These are phyloP conservation scores for Virgularia gustaviana DNA, from an alignment of 92 coral and sea anemone genomes.

Conservation along the genomic window DNA sequence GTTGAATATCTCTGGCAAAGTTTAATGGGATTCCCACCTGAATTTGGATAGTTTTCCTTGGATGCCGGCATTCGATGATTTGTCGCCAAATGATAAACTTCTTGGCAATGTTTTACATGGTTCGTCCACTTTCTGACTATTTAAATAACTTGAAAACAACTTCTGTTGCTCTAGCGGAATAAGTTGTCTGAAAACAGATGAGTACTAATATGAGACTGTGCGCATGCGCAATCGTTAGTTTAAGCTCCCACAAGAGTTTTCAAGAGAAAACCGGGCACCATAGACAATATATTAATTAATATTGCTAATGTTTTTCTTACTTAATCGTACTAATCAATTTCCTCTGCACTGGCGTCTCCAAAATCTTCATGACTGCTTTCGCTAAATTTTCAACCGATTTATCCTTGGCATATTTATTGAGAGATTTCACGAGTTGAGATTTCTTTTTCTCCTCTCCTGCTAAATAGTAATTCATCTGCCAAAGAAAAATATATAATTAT, in stretches of 20 bases:
- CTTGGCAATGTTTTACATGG: conserved; percentile 2
- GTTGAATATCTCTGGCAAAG: too few relatives aligned
- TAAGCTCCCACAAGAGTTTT: conserved; percentile 71
- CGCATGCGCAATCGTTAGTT: too few relatives aligned
- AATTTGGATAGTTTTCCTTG: too few relatives aligned
- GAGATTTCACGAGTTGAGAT: conserved; percentile 68
- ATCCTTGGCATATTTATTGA: conserved; percentile 87
- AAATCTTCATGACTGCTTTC: conserved; percentile 53
- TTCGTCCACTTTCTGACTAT: neutral
- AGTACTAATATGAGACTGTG: too few relatives aligned
- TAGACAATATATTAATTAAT: neutral
- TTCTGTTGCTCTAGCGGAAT: conserved; percentile 15
- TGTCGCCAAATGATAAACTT: conserved; percentile 27
- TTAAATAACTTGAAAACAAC: conserved; percentile 13
- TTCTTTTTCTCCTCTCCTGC: conserved; percentile 78
- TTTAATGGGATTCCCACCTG: too few relatives aligned
- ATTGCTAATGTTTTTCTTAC: too few relatives aligned
- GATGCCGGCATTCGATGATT: too few relatives aligned
- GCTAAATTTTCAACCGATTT: conserved; percentile 74
- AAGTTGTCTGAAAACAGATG: conserved; percentile 16
- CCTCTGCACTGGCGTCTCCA: conserved; percentile 78
- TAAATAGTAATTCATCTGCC: conserved; percentile 86
- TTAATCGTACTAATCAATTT: conserved; percentile 76
- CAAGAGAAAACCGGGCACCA: too few relatives aligned
- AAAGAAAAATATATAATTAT: too few relatives aligned